Evolutionary conservation across 2,113 vertebrate species (phyloP).

Genomic region (Albula goreensis): DNA sequence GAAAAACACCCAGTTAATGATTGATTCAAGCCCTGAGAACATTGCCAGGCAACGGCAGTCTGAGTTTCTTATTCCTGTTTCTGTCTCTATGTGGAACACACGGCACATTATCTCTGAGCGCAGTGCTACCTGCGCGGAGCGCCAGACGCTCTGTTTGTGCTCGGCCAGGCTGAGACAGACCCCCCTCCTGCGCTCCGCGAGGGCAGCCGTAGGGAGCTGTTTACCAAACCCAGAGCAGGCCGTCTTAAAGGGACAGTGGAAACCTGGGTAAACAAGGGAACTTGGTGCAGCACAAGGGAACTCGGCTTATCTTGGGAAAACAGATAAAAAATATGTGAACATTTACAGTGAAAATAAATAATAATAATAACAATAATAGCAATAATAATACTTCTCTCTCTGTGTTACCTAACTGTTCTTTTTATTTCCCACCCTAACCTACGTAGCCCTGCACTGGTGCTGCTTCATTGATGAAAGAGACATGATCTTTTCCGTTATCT

Average conservation of each 20-base stretch:
- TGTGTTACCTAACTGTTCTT: constrained; percentile 14
- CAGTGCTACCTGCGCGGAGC: neutral
- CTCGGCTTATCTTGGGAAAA: neutral
- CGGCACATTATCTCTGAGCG: constrained; percentile 19
- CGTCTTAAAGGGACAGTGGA: neutral
- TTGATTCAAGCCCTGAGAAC: constrained; percentile 15
- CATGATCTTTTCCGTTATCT: constrained; percentile 1
- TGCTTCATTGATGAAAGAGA: constrained; percentile 31
- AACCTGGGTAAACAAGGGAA: neutral
- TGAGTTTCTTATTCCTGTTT: constrained; percentile 28
- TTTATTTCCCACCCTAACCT: constrained; percentile 28
- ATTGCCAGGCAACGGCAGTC: constrained; percentile 23
- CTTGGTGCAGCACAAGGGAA: neutral
- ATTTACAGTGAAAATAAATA: no score
- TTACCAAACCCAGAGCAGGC: neutral
- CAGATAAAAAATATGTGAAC: no score
- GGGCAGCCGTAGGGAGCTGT: neutral
- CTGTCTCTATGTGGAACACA: neutral
- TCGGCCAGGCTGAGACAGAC: constrained; percentile 16
- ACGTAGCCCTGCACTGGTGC: neutral
- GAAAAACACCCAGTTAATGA: constrained; percentile 12
- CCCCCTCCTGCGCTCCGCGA: neutral
- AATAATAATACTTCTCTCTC: no score
- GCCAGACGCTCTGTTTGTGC: constrained; percentile 17
- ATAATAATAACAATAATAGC: no score